These are phyloP conservation scores for Orycteropus afer DNA, from an alignment of 2,113 vertebrate species.

Conservation along the genomic window DNA sequence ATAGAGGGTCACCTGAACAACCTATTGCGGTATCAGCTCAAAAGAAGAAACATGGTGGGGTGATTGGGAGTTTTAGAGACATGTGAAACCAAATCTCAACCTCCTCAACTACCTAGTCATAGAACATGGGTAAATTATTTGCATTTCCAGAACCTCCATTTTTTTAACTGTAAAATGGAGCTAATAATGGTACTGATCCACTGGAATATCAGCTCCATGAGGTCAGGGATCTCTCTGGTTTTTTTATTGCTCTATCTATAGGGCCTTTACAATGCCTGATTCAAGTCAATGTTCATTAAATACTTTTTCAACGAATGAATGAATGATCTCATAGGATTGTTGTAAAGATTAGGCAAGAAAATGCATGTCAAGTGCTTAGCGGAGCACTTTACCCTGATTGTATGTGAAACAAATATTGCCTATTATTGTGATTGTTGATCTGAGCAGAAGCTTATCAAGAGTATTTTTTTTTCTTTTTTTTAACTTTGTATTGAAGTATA, in stretches of 20 bases:
- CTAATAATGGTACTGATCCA: too few relatives aligned
- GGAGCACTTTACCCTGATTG: not conserved
- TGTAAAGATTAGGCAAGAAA: not conserved
- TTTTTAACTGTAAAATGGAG: not conserved
- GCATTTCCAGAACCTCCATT: not conserved
- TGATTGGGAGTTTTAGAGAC: not conserved
- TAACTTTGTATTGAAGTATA: not conserved
- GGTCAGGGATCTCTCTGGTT: not conserved
- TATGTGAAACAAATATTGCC: not conserved
- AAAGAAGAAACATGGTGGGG: not conserved
- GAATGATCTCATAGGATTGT: not conserved
- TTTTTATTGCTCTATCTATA: not conserved
- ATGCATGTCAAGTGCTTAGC: not conserved
- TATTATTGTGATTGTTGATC: not conserved
- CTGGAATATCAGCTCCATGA: not conserved
- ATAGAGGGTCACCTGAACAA: not conserved
- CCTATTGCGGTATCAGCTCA: not conserved
- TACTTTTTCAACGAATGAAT: not conserved
- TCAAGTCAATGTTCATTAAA: not conserved
- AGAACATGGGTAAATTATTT: not conserved
- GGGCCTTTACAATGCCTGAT: not conserved
- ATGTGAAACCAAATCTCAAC: not conserved
- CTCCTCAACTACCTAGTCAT: not conserved
- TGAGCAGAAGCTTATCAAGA: not conserved
- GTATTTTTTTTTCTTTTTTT: not conserved